These are phyloP conservation scores for Drosophila rhopaloa DNA, from an alignment of 1,140 invertebrate species.

Conservation along the genomic window DNA sequence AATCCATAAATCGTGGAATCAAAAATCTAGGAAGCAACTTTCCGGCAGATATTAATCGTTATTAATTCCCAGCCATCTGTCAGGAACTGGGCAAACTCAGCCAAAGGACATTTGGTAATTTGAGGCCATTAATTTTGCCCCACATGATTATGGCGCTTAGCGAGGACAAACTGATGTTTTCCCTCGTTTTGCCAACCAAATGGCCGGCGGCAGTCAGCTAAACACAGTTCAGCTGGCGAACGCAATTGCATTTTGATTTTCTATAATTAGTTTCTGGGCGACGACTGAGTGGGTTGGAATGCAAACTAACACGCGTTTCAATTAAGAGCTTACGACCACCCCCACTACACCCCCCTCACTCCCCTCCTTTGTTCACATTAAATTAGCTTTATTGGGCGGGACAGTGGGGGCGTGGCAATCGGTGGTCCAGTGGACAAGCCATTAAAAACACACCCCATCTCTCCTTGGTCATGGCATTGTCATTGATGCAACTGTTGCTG, in stretches of 20 bases:
- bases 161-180: conserved; percentile 9
- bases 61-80: not conserved
- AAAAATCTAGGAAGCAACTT: not conserved
- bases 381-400: conserved; percentile 58
- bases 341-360: not conserved
- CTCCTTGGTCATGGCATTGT: conserved; percentile 27
- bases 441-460: conserved; percentile 43
- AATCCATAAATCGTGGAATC: not conserved
- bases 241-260: conserved; percentile 59
- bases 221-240: conserved; percentile 14
- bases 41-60: not conserved
- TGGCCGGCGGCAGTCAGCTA: conserved; percentile 23
- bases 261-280: conserved; percentile 36
- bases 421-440: conserved; percentile 28
- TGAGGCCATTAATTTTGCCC: conserved; percentile 11
- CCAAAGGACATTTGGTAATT: conserved; percentile 6
- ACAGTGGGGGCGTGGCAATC: not conserved
- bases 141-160: conserved; percentile 22
- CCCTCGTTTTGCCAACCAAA: conserved; percentile 1
- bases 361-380: conserved; percentile 28
- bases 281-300: conserved; percentile 28
- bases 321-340: conserved; percentile 38
- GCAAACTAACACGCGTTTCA: conserved; percentile 56
- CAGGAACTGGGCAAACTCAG: not conserved
- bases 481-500: conserved; percentile 62